Conservation (phyloP, 2,888 invertebrate species). For the Leucophenga montana region DNA sequence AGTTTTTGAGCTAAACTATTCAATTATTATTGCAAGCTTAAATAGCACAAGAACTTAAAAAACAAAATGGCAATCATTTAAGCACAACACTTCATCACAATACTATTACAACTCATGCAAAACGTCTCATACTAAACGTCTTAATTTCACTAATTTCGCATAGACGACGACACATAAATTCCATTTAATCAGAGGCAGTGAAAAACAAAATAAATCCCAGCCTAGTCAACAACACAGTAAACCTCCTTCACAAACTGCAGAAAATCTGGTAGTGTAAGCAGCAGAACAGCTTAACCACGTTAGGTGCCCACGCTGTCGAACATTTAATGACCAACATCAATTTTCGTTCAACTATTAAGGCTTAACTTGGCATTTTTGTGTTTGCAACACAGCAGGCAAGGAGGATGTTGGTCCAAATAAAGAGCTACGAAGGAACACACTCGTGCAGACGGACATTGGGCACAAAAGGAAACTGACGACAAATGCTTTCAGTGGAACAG, state of each 20-base stretch:
- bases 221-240: not conserved
- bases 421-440: not conserved
- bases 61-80: no score
- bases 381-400: slow-evolving; percentile 18
- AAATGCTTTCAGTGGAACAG: no score
- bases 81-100: no score
- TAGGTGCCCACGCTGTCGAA: not conserved
- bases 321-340: slow-evolving; percentile 55
- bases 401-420: not conserved
- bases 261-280: not conserved
- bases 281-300: not conserved
- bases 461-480: slow-evolving; percentile 18
- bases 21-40: no score
- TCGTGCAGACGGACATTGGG: slow-evolving; percentile 29
- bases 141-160: slow-evolving; percentile 5
- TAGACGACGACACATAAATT: not conserved
- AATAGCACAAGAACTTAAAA: no score
- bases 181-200: not conserved
- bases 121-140: not conserved
- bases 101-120: no score
- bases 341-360: slow-evolving; percentile 51
- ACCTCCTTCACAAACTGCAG: not conserved
- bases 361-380: slow-evolving; percentile 46
- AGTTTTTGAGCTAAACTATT: no score
- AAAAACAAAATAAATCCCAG: not conserved